These are phyloP conservation scores for Pipistrellus pipistrellus DNA, from an alignment of 2,797 vertebrate genomes.

Conservation along the genomic window DNA sequence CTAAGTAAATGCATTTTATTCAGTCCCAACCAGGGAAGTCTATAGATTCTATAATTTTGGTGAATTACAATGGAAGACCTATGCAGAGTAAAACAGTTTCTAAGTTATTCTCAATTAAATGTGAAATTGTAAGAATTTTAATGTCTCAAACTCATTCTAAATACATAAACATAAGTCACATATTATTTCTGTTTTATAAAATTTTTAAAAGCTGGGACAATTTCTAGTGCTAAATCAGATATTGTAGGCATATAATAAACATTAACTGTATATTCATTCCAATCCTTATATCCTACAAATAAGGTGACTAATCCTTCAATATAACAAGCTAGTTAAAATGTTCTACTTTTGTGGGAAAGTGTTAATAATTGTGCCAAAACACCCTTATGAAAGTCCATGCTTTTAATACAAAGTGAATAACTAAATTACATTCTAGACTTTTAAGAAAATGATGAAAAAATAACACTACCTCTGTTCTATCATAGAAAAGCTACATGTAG, in stretches of 20 bases:
- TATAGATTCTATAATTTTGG: neutral
- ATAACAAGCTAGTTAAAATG: constrained; percentile 30
- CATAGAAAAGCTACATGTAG: constrained; percentile 42
- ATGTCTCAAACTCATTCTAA: neutral
- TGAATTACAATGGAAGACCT: constrained; percentile 1
- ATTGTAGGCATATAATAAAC: constrained; percentile 5
- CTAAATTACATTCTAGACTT: constrained; percentile 3
- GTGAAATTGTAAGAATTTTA: constrained; percentile 51
- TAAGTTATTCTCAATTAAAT: constrained; percentile 45
- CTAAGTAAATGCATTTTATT: neutral
- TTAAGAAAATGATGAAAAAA: constrained; percentile 45
- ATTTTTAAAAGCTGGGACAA: constrained; percentile 13
- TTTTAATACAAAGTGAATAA: constrained; percentile 57
- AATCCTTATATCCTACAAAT: neutral
- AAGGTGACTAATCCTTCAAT: neutral
- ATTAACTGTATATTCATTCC: neutral
- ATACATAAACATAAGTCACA: neutral
- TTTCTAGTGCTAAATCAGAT: constrained; percentile 6
- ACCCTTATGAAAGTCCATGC: neutral
- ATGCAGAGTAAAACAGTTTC: constrained; percentile 28
- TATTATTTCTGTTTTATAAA: constrained; percentile 57
- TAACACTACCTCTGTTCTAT: neutral
- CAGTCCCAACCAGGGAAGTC: neutral
- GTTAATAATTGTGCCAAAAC: neutral
- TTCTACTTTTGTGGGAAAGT: neutral